Conservation (phyloP, 2,797 vertebrate genomes). For the Heteromormyrus szaboi region DNA sequence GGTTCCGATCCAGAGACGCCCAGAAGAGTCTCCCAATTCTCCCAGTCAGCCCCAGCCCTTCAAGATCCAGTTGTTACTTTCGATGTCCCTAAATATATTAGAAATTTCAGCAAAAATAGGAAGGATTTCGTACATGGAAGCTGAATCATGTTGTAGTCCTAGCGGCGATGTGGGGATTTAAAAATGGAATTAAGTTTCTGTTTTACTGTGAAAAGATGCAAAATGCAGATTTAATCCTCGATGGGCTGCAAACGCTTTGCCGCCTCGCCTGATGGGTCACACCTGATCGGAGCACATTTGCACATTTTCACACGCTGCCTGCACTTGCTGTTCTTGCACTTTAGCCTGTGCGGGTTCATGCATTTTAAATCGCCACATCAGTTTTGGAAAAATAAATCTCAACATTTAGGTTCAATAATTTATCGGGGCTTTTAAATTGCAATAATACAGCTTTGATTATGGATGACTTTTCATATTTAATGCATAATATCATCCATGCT, state of each 20-base stretch:
- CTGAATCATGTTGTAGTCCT: background rate
- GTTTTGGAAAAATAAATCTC: background rate
- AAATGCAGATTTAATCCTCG: background rate
- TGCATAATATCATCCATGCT: background rate
- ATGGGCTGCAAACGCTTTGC: background rate
- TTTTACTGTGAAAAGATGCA: background rate
- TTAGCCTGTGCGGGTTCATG: background rate
- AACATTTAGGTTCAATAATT: conserved; percentile 8
- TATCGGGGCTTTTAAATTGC: background rate
- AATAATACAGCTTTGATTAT: background rate
- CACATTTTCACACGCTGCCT: background rate
- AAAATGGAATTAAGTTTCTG: too few relatives aligned
- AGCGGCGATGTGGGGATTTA: background rate
- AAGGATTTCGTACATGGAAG: background rate
- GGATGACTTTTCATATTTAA: background rate
- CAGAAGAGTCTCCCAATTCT: background rate
- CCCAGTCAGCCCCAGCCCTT: background rate
- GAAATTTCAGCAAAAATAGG: background rate
- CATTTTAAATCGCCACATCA: background rate
- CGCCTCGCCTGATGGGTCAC: background rate
- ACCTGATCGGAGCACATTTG: background rate
- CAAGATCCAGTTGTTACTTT: background rate
- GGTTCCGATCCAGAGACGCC: background rate
- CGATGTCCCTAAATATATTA: background rate
- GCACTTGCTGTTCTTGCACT: background rate